phyloP scores from a whole-genome alignment of 2,888 invertebrate species.

The Callosobruchus maculatus region DNA sequence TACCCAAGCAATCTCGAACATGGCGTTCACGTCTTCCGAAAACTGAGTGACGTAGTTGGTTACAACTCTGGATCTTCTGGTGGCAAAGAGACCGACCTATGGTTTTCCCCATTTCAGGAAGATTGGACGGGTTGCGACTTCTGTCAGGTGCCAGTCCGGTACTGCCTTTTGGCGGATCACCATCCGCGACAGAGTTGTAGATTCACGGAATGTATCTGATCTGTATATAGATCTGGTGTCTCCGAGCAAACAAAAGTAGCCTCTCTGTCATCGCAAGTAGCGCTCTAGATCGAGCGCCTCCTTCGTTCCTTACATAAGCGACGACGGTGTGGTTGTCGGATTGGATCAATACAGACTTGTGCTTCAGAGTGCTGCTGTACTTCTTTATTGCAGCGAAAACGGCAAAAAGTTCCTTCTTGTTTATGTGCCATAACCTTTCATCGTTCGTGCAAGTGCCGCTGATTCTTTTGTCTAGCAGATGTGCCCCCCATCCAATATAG shows the following conservation, averaged over 20 bases:
- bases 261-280: neutral
- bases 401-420: constrained; percentile 8
- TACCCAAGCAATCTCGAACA: constrained; percentile 9
- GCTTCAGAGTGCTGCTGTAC: neutral
- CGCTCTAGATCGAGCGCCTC: constrained; percentile 3
- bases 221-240: neutral
- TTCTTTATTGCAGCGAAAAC: neutral
- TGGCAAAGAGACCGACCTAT: constrained; percentile 19
- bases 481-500: constrained; percentile 14
- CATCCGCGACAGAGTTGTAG: constrained; percentile 25
- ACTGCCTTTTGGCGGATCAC: constrained; percentile 12
- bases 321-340: constrained; percentile 19
- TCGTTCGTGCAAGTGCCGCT: constrained; percentile 1
- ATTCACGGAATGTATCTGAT: constrained; percentile 12
- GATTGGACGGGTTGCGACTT: constrained; percentile 3
- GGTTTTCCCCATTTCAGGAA: constrained; percentile 20
- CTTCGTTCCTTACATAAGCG: constrained; percentile 10
- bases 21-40: constrained; percentile 11
- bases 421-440: constrained; percentile 13
- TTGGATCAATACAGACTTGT: constrained; percentile 8
- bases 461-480: constrained; percentile 1
- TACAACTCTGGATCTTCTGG: constrained; percentile 13
- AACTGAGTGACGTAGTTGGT: neutral
- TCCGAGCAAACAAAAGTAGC: neutral
- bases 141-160: constrained; percentile 19